phyloP scores from a whole-genome alignment of 2,113 vertebrate genomes.

The Callipepla californica region DNA sequence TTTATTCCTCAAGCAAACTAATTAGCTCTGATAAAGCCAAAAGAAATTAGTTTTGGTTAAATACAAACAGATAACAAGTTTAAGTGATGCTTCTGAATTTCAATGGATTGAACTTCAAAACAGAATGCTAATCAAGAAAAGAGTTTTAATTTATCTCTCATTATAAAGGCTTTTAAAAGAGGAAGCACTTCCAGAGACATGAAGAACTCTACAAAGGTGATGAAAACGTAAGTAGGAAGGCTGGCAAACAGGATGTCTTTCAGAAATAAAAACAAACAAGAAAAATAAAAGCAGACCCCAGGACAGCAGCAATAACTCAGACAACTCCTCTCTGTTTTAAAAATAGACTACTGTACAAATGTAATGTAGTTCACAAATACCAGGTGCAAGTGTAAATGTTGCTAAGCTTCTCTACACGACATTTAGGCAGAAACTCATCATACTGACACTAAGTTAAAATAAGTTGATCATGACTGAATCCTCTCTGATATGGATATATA shows the following conservation, averaged over 20 bases:
- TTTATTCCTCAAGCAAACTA: background rate
- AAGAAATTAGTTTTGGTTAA: background rate
- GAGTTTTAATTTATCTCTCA: background rate
- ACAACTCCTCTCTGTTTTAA: background rate
- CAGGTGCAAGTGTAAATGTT: background rate
- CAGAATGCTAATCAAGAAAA: background rate
- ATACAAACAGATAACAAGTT: background rate
- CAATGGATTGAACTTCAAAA: background rate
- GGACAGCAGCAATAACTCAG: background rate
- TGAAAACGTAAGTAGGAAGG: rapidly evolving
- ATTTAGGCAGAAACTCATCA: background rate
- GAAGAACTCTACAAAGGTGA: background rate
- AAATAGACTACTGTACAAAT: background rate
- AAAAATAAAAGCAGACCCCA: background rate
- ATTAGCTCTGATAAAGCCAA: background rate
- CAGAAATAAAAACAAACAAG: background rate
- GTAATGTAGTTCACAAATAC: background rate
- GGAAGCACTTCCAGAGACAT: background rate
- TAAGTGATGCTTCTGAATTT: background rate
- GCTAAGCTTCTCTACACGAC: background rate
- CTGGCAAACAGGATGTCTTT: background rate
- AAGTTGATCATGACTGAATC: background rate
- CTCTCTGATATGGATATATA: background rate
- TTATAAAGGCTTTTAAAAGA: background rate
- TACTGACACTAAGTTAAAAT: background rate